Conservation (phyloP, 2,113 vertebrate genomes). For the Tauraco erythrolophus region DNA sequence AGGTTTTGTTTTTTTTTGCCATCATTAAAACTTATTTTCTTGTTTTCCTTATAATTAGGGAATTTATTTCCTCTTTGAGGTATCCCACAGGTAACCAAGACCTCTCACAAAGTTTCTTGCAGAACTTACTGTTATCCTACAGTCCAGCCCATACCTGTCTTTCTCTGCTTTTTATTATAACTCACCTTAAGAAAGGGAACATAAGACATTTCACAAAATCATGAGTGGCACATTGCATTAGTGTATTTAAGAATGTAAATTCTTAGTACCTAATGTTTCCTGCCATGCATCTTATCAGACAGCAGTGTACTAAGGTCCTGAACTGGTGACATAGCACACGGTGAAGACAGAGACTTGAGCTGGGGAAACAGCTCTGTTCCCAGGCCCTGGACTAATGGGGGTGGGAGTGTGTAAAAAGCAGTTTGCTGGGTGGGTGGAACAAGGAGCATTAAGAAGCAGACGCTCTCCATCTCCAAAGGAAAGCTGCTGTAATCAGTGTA, state of each 20-base stretch:
- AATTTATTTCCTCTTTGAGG: not conserved
- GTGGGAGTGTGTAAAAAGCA: slow-evolving; percentile 63
- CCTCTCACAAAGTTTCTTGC: not conserved
- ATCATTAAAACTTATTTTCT: not conserved
- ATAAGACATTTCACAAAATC: not conserved
- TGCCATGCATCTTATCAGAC: slow-evolving; percentile 63
- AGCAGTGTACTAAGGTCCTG: slow-evolving; percentile 45
- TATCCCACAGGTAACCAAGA: not conserved
- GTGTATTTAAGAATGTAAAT: slow-evolving; percentile 65
- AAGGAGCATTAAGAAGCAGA: slow-evolving; percentile 72
- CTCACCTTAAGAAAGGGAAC: not conserved
- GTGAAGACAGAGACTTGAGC: slow-evolving; percentile 24
- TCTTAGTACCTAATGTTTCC: slow-evolving; percentile 9
- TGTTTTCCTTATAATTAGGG: not conserved
- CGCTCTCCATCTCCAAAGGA: slow-evolving; percentile 72
- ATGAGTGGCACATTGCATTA: not conserved
- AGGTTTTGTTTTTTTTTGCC: fast-evolving
- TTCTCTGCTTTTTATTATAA: not conserved
- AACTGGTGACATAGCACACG: slow-evolving; percentile 43
- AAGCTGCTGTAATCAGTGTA: slow-evolving; percentile 70
- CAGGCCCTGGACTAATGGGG: slow-evolving; percentile 68
- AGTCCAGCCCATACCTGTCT: not conserved
- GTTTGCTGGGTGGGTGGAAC: slow-evolving; percentile 21
- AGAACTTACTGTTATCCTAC: not conserved
- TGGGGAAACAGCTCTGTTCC: slow-evolving; percentile 65